Conservation (phyloP, 1,140 invertebrate genomes). For the Drosophila kanapiae region DNA sequence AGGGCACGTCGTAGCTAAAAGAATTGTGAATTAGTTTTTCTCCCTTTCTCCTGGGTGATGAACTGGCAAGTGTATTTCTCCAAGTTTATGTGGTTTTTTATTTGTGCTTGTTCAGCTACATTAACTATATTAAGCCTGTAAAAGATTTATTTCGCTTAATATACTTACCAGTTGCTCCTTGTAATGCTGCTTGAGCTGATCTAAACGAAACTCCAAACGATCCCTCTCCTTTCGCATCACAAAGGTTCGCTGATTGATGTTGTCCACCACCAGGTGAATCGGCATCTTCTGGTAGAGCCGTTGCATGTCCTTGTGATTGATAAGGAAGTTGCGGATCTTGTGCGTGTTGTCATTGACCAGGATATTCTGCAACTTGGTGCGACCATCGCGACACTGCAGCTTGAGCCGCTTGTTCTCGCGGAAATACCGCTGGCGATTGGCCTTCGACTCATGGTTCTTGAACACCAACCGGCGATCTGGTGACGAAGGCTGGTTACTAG, state of each 20-base stretch:
- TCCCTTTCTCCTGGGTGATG: too few relatives aligned
- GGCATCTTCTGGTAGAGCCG: conserved; percentile 81
- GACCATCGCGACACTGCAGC: conserved; percentile 75
- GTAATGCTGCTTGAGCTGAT: conserved; percentile 61
- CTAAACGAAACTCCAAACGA: conserved; percentile 65
- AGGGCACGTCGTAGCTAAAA: conserved; percentile 63
- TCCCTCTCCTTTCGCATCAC: conserved; percentile 79
- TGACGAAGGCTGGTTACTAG: neutral
- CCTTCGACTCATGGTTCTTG: conserved; percentile 67
- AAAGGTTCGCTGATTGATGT: conserved; percentile 83
- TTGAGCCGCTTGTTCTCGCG: conserved; percentile 64
- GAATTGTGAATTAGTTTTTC: too few relatives aligned
- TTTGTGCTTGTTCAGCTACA: too few relatives aligned
- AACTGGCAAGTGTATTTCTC: too few relatives aligned
- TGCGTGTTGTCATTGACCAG: conserved; percentile 64
- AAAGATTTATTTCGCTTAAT: neutral
- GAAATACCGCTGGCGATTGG: conserved; percentile 62
- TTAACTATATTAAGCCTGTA: too few relatives aligned
- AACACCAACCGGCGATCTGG: conserved; percentile 67
- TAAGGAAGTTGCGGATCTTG: conserved; percentile 71
- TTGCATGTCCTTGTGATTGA: conserved; percentile 77
- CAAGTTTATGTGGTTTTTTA: too few relatives aligned
- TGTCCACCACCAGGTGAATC: conserved; percentile 74
- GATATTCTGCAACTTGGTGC: conserved; percentile 70
- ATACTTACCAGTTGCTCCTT: conserved; percentile 54